Conservation (phyloP, 2,888 invertebrate species). For the Synanthedon myopaeformis region DNA sequence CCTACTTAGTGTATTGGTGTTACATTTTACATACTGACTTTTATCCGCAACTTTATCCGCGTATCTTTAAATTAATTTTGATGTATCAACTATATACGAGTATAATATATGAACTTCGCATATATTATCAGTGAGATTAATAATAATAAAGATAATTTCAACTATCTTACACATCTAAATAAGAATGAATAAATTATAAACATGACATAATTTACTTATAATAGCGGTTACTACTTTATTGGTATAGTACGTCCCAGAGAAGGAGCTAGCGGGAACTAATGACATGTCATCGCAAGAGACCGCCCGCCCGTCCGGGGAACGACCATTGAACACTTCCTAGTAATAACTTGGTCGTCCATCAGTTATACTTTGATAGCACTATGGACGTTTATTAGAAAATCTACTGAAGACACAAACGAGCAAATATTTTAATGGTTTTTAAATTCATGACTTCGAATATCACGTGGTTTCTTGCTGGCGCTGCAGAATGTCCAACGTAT, state of each 20-base stretch:
- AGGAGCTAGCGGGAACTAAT: constrained; percentile 26
- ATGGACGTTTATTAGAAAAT: constrained; percentile 7
- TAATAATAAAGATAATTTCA: too few species aligned
- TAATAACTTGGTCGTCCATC: constrained; percentile 49
- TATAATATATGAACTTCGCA: too few species aligned
- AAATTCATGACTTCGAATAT: too few species aligned
- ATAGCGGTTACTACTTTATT: neutral
- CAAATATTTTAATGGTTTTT: too few species aligned
- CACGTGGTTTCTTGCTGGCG: too few species aligned
- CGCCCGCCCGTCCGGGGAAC: constrained; percentile 24
- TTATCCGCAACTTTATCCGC: too few species aligned
- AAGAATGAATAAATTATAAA: neutral
- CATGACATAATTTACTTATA: neutral
- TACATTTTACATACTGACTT: too few species aligned
- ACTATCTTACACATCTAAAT: neutral
- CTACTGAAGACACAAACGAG: neutral
- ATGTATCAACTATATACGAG: too few species aligned
- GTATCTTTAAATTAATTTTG: too few species aligned
- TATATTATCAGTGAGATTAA: too few species aligned
- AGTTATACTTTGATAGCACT: constrained; percentile 13
- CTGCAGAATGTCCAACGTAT: too few species aligned
- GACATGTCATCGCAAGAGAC: constrained; percentile 37
- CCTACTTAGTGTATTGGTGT: too few species aligned
- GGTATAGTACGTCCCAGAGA: constrained; percentile 1
- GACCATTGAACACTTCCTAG: constrained; percentile 40